Evolutionary conservation across 2,888 invertebrate genomes (phyloP).

Genomic region (Pedicia rivosa): DNA sequence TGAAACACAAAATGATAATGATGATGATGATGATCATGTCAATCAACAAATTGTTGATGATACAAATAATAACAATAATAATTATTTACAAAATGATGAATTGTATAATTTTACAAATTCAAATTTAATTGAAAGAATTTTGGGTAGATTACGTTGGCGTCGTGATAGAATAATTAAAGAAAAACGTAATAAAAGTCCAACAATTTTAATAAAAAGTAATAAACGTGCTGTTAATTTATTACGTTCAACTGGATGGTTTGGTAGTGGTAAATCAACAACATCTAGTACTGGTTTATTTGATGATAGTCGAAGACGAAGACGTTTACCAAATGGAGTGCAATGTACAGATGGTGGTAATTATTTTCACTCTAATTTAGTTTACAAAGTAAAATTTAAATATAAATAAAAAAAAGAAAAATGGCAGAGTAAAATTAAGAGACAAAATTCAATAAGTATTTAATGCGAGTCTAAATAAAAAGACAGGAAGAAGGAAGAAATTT

Average conservation of each 20-base stretch:
- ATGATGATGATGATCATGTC: not conserved
- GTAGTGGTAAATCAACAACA: conserved; percentile 9
- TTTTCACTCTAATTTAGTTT: too few species aligned
- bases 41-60: conserved; percentile 8
- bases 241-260: conserved; percentile 9
- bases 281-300: conserved; percentile 6
- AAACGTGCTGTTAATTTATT: conserved; percentile 3
- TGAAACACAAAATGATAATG: not conserved
- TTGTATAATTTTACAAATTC: conserved; percentile 9
- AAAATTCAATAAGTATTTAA: too few species aligned
- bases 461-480: too few species aligned
- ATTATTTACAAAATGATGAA: conserved; percentile 6
- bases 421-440: too few species aligned
- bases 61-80: conserved; percentile 12
- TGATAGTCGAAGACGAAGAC: not conserved
- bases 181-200: not conserved
- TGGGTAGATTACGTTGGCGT: conserved; percentile 9
- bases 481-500: too few species aligned
- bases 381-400: too few species aligned
- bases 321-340: conserved; percentile 8
- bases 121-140: conserved; percentile 9
- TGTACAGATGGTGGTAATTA: conserved; percentile 9
- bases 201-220: not conserved
- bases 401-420: too few species aligned
- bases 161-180: not conserved